Percentiles rank a stretch among this genome's conserved stretches.
Evolutionary conservation across 2,888 invertebrate species (phyloP).

Genomic region (Coenonympha glycerion): DNA sequence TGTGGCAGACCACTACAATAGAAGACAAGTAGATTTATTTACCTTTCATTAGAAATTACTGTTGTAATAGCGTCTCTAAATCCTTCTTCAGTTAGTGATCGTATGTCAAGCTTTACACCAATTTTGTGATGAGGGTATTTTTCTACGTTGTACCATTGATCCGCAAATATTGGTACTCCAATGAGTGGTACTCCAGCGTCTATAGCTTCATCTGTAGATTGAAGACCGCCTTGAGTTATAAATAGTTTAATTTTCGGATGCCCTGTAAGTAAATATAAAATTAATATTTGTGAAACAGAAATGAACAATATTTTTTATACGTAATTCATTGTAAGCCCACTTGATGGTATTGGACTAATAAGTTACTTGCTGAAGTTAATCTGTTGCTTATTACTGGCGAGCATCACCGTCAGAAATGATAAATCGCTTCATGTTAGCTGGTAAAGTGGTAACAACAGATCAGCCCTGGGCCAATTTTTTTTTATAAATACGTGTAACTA

Average conservation of each 20-base stretch:
- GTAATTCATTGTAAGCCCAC: too few relatives aligned
- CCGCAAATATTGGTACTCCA: constrained; percentile 51
- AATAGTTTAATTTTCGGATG: constrained; percentile 58
- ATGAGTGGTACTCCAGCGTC: constrained; percentile 48
- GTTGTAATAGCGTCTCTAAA: constrained; percentile 31
- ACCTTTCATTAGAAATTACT: constrained; percentile 29
- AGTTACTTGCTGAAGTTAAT: too few relatives aligned
- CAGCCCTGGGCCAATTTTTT: too few relatives aligned
- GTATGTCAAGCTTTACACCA: constrained; percentile 20
- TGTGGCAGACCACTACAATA: too few relatives aligned
- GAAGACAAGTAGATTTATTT: neutral
- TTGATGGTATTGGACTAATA: too few relatives aligned
- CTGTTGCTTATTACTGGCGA: too few relatives aligned
- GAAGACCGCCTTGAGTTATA: constrained; percentile 57
- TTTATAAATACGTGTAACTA: too few relatives aligned
- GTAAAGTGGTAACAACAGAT: too few relatives aligned
- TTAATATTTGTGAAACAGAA: neutral
- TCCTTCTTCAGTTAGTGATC: constrained; percentile 28
- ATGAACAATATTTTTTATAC: too few relatives aligned
- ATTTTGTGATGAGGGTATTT: constrained; percentile 15
- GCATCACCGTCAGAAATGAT: too few relatives aligned
- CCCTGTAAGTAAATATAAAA: constrained; percentile 35
- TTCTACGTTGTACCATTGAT: constrained; percentile 46
- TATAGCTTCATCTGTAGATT: constrained; percentile 59
- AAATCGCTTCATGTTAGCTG: too few relatives aligned